phyloP scores from a whole-genome alignment of 2,888 invertebrate species.

The Malthinus flaveolus region DNA sequence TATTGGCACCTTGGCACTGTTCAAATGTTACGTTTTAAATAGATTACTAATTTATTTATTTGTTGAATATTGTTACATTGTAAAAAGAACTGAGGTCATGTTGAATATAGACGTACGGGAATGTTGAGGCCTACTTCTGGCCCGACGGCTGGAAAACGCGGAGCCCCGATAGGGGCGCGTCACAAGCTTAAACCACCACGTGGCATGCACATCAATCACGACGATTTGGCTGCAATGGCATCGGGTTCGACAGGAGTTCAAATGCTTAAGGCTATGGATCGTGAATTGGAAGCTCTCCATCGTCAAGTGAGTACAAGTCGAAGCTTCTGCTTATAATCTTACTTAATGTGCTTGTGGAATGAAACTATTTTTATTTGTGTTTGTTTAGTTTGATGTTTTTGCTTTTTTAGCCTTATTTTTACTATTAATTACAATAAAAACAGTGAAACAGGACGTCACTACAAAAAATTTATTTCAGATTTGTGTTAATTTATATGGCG shows the following conservation, averaged over 20 bases:
- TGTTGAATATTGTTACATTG: constrained; percentile 8
- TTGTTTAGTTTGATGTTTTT: constrained; percentile 10
- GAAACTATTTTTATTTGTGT: constrained; percentile 15
- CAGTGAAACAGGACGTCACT: constrained; percentile 24
- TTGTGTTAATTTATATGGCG: constrained; percentile 17
- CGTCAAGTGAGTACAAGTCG: constrained; percentile 81
- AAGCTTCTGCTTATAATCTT: constrained; percentile 8
- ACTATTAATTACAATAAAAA: constrained; percentile 9
- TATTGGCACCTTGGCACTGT: too few species aligned
- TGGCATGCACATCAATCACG: constrained; percentile 97
- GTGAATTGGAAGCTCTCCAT: constrained; percentile 91
- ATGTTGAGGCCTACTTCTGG: constrained; percentile 79
- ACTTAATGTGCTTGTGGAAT: constrained; percentile 25
- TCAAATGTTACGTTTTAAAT: too few species aligned
- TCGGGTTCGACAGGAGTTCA: constrained; percentile 74
- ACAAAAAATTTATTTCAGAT: constrained; percentile 14
- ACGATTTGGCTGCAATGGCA: constrained; percentile 92
- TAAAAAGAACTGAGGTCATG: constrained; percentile 45
- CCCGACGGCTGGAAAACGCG: constrained; percentile 61
- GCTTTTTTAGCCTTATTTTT: constrained; percentile 20
- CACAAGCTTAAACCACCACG: constrained; percentile 88
- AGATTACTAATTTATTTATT: background rate
- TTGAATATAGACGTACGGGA: constrained; percentile 73
- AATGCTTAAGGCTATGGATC: constrained; percentile 89
- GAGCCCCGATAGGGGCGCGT: constrained; percentile 53